phyloP scores from a whole-genome alignment of 2,797 vertebrate genomes.

The Rhinoraja longicauda region DNA sequence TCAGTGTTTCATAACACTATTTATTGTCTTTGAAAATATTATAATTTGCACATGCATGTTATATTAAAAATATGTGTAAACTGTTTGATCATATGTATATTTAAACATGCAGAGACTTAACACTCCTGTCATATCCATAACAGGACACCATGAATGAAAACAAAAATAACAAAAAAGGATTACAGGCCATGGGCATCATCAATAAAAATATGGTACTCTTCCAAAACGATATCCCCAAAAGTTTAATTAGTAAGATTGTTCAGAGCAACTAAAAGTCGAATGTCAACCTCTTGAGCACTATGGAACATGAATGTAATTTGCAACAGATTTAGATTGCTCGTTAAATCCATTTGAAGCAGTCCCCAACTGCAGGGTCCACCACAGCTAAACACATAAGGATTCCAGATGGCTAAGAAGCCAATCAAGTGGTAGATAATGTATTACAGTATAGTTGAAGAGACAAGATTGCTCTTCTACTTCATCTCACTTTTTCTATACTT shows the following conservation, averaged over 20 bases:
- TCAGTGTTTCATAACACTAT: background rate
- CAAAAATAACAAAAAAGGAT: background rate
- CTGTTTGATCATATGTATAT: background rate
- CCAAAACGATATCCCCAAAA: conserved; percentile 20
- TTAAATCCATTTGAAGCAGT: conserved; percentile 83
- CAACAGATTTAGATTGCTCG: conserved; percentile 79
- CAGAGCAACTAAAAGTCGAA: background rate
- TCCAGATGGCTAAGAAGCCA: conserved; percentile 60
- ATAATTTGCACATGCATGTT: background rate
- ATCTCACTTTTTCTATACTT: background rate
- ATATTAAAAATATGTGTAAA: background rate
- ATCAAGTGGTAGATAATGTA: conserved; percentile 49
- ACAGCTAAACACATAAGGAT: conserved; percentile 75
- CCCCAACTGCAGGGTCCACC: conserved; percentile 69
- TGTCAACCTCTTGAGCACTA: conserved; percentile 15
- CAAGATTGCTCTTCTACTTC: conserved; percentile 40
- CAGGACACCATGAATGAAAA: background rate
- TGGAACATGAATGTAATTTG: conserved; percentile 75
- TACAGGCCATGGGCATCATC: background rate
- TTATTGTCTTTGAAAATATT: background rate
- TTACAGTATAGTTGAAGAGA: conserved; percentile 44
- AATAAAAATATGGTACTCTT: conserved; percentile 16
- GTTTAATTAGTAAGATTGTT: conserved; percentile 20
- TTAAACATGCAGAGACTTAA: background rate
- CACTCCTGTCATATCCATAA: background rate